Percentiles rank a stretch among this genome's conserved stretches.
Evolutionary conservation across 2,888 invertebrate genomes (phyloP).

Genomic region (Gibbula magus): DNA sequence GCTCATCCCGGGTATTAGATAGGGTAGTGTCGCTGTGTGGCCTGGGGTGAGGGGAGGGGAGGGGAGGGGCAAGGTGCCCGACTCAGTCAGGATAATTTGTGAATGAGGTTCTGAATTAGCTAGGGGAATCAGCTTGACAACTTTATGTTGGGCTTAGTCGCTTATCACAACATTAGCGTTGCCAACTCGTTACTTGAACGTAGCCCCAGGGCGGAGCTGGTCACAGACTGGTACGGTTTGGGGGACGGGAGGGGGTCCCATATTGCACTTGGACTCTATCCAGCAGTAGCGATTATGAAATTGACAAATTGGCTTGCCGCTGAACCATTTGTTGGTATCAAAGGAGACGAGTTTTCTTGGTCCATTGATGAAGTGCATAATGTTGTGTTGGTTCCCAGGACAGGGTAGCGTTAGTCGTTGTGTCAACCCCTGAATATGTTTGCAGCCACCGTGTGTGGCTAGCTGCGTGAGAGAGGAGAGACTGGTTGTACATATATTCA

Average conservation of each 20-base stretch:
- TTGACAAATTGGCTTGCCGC: constrained; percentile 1
- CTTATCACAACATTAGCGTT: constrained; percentile 16
- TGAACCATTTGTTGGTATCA: no score
- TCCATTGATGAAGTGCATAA: no score
- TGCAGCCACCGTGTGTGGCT: no score
- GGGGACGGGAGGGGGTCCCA: not conserved
- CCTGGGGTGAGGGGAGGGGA: constrained; percentile 16
- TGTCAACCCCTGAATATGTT: no score
- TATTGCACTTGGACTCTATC: not conserved
- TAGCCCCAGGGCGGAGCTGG: not conserved
- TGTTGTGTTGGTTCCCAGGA: no score
- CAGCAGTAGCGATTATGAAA: not conserved
- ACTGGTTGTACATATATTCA: no score
- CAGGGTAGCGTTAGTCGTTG: no score
- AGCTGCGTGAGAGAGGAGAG: no score
- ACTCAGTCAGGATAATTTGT: constrained; percentile 21
- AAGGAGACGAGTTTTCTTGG: no score
- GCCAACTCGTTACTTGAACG: not conserved
- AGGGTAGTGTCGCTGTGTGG: constrained; percentile 14
- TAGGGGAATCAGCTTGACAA: constrained; percentile 16
- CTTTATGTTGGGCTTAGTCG: constrained; percentile 20
- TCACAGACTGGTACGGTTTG: not conserved
- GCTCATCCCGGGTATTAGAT: constrained; percentile 19
- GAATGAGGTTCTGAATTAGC: constrained; percentile 22
- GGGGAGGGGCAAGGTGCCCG: constrained; percentile 9